Percentiles rank a stretch among this genome's conserved stretches.
Conservation (phyloP, 1,140 invertebrate genomes). For the Eriosoma lanigerum region DNA sequence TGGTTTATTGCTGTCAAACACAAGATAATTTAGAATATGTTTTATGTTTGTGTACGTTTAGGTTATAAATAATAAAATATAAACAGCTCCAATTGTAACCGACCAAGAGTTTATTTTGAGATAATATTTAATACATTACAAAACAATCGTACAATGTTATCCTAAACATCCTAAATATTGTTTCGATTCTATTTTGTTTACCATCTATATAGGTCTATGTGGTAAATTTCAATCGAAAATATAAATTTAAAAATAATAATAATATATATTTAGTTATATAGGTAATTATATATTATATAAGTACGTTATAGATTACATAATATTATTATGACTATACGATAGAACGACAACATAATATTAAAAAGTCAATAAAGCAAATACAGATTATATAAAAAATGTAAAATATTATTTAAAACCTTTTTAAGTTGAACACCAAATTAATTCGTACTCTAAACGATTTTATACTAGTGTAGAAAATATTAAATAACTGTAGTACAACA, state of each 20-base stretch:
- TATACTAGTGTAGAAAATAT: not conserved
- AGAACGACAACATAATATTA: conserved; percentile 10
- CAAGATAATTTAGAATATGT: not conserved
- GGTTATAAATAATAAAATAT: not conserved
- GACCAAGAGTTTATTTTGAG: conserved; percentile 21
- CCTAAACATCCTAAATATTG: not conserved
- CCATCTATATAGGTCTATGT: not conserved
- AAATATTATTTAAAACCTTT: conserved; percentile 1
- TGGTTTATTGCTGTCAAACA: not conserved
- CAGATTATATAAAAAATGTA: not conserved
- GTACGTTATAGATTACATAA: too few relatives aligned
- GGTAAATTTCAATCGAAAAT: not conserved
- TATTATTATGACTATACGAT: not conserved
- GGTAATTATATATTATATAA: not conserved
- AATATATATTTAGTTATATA: not conserved
- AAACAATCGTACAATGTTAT: not conserved
- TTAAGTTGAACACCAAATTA: conserved; percentile 7
- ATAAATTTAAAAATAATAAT: not conserved
- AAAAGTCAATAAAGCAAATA: not conserved
- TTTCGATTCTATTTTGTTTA: not conserved
- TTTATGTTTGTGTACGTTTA: not conserved
- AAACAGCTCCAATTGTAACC: conserved; percentile 1
- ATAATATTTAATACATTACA: not conserved
- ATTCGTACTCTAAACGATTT: not conserved
- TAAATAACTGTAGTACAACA: not conserved